Base-by-base conservation (phyloP, 2,113 vertebrate genomes). In the Hoplias malabaricus region DNA sequence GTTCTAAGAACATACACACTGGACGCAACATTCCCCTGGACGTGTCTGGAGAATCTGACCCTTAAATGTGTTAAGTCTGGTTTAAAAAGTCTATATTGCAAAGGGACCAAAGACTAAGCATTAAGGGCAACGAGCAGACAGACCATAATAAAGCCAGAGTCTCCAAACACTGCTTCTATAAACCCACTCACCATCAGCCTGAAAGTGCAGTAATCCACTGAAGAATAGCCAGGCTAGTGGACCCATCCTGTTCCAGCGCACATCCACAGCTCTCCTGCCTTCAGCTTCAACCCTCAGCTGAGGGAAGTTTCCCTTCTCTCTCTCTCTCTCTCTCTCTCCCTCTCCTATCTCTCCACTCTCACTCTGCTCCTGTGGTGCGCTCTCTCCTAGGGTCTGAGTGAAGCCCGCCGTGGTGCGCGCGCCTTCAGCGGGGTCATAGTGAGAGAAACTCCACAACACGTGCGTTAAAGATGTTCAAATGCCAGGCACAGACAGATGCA, bases 161-260 rank as follows among this genome's bases (percentile, higher is more conserved):
- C 2, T 21, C 57, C 3, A 33, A 33, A 19, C 14, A 16, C 57
- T 13, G 23, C 21, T 23, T 25, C 1, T 1, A 10, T 11, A 27
- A 57, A 29, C 10, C 0, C 25, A 96, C 97, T 98, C 92, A 99
- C 98, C 98, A 88, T 92, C 90, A 86, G 94, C 93, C 92, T 91
- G 94, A 80, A 93, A 91, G 90, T 90, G 92, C 77, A 96, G 89
- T 94, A 97, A 94, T 96, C 97, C 97, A 92, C 91, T 94, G 84
- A 96, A 88, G 89, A 98, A 92, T 89, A 98, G 87, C 87, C 94
- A 90, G 88, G 90, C 94, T 93, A 98, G 92, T 81, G 94, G 94
- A 95, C 92, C 93, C 98, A 99, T 99, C 88, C 93, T 98, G 87
- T 92, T 95, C 98, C 96, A 96, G 92, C 96, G 94, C 93, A 93